Base-by-base conservation (phyloP, 1,140 invertebrate genomes). In the Leptopilina clavipes region DNA sequence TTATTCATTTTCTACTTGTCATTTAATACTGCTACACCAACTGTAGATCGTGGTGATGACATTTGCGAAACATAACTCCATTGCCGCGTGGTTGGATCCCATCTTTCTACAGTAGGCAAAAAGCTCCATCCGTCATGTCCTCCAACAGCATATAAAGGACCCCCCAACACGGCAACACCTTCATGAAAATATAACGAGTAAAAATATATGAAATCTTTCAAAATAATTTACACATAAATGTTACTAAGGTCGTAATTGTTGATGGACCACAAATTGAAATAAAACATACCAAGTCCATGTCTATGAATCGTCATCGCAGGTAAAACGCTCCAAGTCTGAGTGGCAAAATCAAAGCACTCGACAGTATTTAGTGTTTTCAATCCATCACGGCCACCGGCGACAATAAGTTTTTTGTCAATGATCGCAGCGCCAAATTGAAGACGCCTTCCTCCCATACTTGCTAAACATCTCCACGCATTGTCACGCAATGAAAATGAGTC, bases 61-160 rank as follows among this genome's bases (percentile, higher is more conserved):
- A 98, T 97, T 3, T 96, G 93, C 9, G 96, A 94, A 71, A 98
- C 95, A 86, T 95, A 95, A 82, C 93, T 96, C 97, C 97, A 98
- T 76, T 95, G 93, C 73, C 94, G 92, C 1, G 95, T 94, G 70
- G 94, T 92, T 3, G 97, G 95, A 91, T 98, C 97, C 96, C 96
- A 98, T 75, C 94, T 93, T 90, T 98, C 97, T 0, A 98, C 97
- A 5, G 96, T 97, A 86, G 97, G 97, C 11, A 98, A 90, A 88
- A 98, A 98, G 83, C 96, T 97, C 97, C 97, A 98, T 43, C 94
- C 95, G 91, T 98, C 97, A 87, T 98, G 97, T 14, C 97, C 98
- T 31, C 97, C 97, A 9, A 98, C 96, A 7, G 97, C 97, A 91
- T 98, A 99, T 59, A 99, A 92, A 0, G 96, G 96, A 0, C 96